A percentile compares a stretch with the other conserved stretches of the same genome.
Evolutionary conservation across 2,797 vertebrate species (phyloP).

Genomic region (Dicrostonyx torquatus): DNA sequence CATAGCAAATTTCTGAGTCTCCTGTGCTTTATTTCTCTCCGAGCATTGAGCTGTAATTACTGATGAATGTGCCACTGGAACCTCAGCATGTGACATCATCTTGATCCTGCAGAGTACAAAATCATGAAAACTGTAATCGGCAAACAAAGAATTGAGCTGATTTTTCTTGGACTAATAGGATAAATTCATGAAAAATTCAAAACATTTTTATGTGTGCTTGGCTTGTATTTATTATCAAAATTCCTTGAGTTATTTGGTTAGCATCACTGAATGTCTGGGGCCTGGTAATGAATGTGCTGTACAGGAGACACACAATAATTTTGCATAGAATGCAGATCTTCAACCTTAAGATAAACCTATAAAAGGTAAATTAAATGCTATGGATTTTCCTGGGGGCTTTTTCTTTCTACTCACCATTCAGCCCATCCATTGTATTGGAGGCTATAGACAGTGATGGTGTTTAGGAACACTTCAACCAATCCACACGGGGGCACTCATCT

Average conservation of each 20-base stretch:
- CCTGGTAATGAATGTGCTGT: background rate
- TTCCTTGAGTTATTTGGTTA: background rate
- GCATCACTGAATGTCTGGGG: background rate
- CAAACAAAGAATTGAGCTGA: background rate
- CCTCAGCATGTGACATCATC: conserved; percentile 6
- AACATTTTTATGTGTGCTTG: conserved; percentile 28
- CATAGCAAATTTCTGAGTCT: conserved; percentile 36
- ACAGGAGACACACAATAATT: background rate
- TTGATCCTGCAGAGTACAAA: conserved; percentile 9
- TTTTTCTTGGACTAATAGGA: conserved; percentile 34
- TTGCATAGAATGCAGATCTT: background rate
- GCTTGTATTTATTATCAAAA: conserved; percentile 53
- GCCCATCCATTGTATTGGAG: background rate
- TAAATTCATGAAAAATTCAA: conserved; percentile 30
- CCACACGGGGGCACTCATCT: background rate
- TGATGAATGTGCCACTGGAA: conserved; percentile 31
- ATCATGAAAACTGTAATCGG: conserved; percentile 23
- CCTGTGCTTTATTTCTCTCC: conserved; percentile 29
- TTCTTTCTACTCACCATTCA: background rate
- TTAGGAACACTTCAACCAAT: background rate
- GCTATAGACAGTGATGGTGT: background rate
- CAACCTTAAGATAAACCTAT: background rate
- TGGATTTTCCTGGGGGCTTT: background rate
- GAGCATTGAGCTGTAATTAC: conserved; percentile 43
- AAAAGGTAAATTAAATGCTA: background rate